These are phyloP conservation scores for Synaphobranchus kaupii DNA, from an alignment of 2,797 vertebrate species.

Conservation along the genomic window DNA sequence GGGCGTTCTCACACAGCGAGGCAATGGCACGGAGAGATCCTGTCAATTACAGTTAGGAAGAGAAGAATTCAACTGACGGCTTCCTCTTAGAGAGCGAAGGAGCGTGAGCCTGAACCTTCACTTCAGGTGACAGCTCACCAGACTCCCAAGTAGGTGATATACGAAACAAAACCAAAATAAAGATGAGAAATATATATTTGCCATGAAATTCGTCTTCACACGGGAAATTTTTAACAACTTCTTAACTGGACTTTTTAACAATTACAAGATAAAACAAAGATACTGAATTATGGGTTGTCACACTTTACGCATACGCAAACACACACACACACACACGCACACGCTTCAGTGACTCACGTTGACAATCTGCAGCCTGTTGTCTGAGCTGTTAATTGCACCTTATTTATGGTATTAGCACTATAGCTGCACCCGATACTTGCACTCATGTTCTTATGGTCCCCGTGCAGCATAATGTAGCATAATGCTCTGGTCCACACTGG, in stretches of 20 bases:
- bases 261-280: background rate
- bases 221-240: background rate
- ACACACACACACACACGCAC: conserved; percentile 47
- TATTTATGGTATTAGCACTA: background rate
- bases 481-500: too few species aligned
- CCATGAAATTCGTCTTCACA: background rate
- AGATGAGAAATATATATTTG: background rate
- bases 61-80: background rate
- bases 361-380: background rate
- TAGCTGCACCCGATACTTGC: background rate
- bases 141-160: background rate
- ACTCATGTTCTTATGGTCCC: background rate
- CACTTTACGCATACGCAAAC: conserved; percentile 28
- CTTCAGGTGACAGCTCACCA: background rate
- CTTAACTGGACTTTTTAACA: background rate
- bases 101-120: background rate
- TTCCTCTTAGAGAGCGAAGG: background rate
- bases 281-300: background rate
- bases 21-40: background rate
- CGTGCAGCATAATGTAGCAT: too few species aligned
- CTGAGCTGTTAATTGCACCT: background rate
- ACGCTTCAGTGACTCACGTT: conserved; percentile 24
- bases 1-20: background rate
- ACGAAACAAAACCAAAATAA: background rate
- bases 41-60: background rate